A percentile compares a stretch with the other conserved stretches of the same genome.
phyloP scores from a whole-genome alignment of 2,113 vertebrate genomes.

The Sapajus apella region DNA sequence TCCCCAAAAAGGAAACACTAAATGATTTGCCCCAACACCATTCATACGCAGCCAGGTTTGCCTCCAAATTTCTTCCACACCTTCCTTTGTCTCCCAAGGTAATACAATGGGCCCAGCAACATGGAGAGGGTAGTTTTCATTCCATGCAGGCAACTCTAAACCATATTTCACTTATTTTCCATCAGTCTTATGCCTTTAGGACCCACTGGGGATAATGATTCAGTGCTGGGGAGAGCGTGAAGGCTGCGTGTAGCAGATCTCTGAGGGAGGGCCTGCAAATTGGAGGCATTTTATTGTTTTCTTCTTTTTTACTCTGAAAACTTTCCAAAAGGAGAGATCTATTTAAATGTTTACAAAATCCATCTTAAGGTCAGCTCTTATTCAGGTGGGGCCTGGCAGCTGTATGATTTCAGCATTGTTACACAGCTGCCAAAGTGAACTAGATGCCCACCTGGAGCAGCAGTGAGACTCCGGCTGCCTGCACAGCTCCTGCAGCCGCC shows the following conservation, averaged over 20 bases:
- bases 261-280: conserved; percentile 40
- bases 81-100: neutral
- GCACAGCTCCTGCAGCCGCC: neutral
- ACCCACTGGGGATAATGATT: conserved; percentile 53
- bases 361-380: conserved; percentile 77
- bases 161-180: neutral
- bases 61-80: neutral
- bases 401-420: neutral
- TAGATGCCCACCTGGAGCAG: neutral
- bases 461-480: neutral
- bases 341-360: conserved; percentile 71
- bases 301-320: conserved; percentile 58
- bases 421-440: conserved; percentile 37
- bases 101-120: neutral
- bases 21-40: neutral
- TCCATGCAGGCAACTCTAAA: neutral
- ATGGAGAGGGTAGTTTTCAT: neutral
- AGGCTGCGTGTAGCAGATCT: neutral
- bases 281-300: conserved; percentile 65
- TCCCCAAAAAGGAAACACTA: neutral
- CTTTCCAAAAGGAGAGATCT: conserved; percentile 65
- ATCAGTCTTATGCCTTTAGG: neutral
- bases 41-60: neutral
- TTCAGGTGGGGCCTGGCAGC: conserved; percentile 62
- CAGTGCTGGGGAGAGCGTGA: neutral